A percentile compares a stretch with the other conserved stretches of the same genome.
phyloP scores from a whole-genome alignment of 2,113 vertebrate genomes.

The Sciurus niger region DNA sequence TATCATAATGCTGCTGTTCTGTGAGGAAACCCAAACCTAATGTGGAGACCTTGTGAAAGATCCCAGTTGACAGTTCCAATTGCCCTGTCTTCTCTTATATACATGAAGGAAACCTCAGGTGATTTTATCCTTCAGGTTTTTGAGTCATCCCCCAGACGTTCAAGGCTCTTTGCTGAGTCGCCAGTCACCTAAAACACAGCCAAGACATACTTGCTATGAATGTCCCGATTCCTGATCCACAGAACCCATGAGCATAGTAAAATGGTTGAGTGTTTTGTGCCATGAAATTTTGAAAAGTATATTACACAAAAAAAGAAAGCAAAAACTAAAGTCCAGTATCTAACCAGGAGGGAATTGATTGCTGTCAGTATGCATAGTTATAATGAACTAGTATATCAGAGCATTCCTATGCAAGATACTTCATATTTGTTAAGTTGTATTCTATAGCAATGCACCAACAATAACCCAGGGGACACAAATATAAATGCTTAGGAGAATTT shows the following conservation, averaged over 20 bases:
- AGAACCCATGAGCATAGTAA: not conserved
- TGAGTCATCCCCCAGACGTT: not conserved
- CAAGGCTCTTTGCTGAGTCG: not conserved
- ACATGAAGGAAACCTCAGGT: not conserved
- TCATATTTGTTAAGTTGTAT: not conserved
- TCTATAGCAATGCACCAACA: slow-evolving; percentile 4
- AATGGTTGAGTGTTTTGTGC: not conserved
- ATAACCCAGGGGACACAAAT: not conserved
- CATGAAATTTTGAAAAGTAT: slow-evolving; percentile 2
- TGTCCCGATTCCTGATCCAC: not conserved
- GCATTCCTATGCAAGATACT: not conserved
- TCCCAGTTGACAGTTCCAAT: not conserved
- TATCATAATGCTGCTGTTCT: not conserved
- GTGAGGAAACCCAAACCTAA: not conserved
- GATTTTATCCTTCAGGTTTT: no score
- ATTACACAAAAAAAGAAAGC: not conserved
- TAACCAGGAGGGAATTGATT: not conserved
- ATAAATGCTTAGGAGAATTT: not conserved
- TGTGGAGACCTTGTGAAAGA: not conserved
- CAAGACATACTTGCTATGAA: not conserved
- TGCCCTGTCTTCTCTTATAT: not conserved
- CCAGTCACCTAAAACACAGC: not conserved
- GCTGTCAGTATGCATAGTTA: not conserved
- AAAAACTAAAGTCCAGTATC: not conserved
- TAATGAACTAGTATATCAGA: not conserved